Evolutionary conservation across 2,797 vertebrate species (phyloP).

Genomic region (Poecilia picta): DNA sequence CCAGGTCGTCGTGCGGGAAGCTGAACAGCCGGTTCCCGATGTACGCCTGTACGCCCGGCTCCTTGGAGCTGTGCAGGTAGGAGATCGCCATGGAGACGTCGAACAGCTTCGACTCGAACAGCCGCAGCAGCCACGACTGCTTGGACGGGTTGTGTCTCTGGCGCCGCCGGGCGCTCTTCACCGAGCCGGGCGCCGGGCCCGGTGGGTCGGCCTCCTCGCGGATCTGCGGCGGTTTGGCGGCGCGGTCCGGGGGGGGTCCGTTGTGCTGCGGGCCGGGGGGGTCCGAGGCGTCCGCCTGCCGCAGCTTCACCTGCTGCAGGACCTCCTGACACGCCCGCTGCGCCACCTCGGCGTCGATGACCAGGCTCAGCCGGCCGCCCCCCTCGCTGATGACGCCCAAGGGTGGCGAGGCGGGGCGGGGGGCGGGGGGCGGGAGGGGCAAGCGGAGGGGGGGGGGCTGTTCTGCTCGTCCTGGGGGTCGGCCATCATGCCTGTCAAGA

Average conservation of each 20-base stretch:
- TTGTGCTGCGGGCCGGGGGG: not conserved
- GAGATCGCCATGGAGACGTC: constrained; percentile 99
- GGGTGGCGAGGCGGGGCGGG: constrained; percentile 66
- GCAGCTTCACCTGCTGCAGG: constrained; percentile 89
- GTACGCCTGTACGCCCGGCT: constrained; percentile 96
- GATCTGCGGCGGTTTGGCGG: constrained; percentile 55
- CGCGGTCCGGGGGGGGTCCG: not conserved
- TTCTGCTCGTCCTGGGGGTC: constrained; percentile 67
- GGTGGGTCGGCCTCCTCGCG: constrained; percentile 73
- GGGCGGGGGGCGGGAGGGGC: too few relatives aligned
- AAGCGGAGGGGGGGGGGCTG: constrained; percentile 76
- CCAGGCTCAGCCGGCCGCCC: constrained; percentile 81
- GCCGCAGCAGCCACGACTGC: constrained; percentile 94
- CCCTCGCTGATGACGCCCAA: constrained; percentile 90
- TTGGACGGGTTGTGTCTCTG: constrained; percentile 91
- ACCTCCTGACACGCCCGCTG: constrained; percentile 91
- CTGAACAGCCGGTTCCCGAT: constrained; percentile 96
- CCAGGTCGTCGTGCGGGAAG: constrained; percentile 91
- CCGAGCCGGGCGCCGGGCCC: constrained; percentile 54
- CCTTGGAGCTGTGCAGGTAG: constrained; percentile 96
- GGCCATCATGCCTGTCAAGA: constrained; percentile 71
- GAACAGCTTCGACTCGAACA: constrained; percentile 97
- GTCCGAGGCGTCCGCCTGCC: constrained; percentile 53
- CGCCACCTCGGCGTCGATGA: constrained; percentile 93
- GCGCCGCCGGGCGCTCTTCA: constrained; percentile 81